A percentile compares a stretch with the other conserved stretches of the same genome.
Evolutionary conservation across 1,140 invertebrate genomes (phyloP).

Genomic region (Megalopta genalis): DNA sequence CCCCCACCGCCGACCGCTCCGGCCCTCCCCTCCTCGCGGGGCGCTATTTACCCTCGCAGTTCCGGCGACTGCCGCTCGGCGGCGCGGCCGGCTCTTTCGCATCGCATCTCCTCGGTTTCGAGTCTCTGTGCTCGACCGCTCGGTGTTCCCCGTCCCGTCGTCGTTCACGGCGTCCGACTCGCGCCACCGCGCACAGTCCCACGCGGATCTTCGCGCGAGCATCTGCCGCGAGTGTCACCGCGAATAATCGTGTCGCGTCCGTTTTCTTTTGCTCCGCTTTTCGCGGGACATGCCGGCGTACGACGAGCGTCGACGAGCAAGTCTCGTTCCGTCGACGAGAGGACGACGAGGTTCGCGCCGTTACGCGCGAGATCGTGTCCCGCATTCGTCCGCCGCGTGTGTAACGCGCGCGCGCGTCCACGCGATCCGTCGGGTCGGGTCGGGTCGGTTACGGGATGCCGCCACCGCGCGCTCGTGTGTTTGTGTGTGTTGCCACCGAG

Average conservation of each 20-base stretch:
- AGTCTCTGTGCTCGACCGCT: too few relatives aligned
- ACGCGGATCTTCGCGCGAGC: slow-evolving; percentile 62
- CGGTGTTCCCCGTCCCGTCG: slow-evolving; percentile 12
- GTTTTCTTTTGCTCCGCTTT: neutral
- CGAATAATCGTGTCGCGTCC: neutral
- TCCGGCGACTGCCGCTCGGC: slow-evolving; percentile 49
- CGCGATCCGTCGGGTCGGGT: neutral
- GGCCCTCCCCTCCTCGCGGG: slow-evolving; percentile 37
- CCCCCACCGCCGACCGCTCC: neutral
- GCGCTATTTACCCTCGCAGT: slow-evolving; percentile 66
- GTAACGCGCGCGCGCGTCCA: neutral
- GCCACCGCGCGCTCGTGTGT: too few relatives aligned
- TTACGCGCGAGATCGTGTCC: neutral
- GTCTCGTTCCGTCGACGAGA: too few relatives aligned
- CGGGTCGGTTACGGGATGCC: too few relatives aligned
- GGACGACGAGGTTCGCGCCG: too few relatives aligned
- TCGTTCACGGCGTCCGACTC: slow-evolving; percentile 40
- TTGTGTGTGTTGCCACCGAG: slow-evolving; percentile 14
- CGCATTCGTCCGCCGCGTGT: neutral
- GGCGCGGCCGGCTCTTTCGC: slow-evolving; percentile 48
- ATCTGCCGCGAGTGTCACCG: slow-evolving; percentile 39
- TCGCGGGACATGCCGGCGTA: neutral
- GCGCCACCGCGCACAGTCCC: slow-evolving; percentile 58
- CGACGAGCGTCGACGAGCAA: neutral
- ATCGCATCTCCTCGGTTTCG: slow-evolving; percentile 44